Percentiles rank a stretch among this genome's conserved stretches.
Evolutionary conservation across 1,140 invertebrate genomes (phyloP).

Genomic region (Caenorhabditis latens): DNA sequence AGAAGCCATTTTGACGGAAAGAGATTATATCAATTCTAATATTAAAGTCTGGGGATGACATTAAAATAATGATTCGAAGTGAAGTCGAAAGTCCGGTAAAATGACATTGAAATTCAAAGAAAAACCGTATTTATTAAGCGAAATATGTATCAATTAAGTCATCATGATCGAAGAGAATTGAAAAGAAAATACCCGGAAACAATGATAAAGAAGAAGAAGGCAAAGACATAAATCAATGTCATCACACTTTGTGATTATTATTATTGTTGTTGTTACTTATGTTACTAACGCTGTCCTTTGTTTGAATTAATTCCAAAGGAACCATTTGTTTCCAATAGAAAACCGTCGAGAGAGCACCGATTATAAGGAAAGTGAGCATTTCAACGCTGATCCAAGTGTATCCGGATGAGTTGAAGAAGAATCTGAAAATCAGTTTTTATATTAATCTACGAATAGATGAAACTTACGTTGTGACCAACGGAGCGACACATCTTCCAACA

Average conservation of each 20-base stretch:
- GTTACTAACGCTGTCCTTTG: background rate
- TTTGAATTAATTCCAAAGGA: slow-evolving; percentile 16
- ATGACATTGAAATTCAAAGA: background rate
- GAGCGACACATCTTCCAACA: slow-evolving; percentile 57
- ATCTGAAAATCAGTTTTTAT: slow-evolving; percentile 27
- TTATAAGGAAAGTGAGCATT: slow-evolving; percentile 13
- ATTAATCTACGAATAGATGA: background rate
- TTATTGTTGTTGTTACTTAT: slow-evolving; percentile 32
- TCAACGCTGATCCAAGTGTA: slow-evolving; percentile 53
- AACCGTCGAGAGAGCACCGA: slow-evolving; percentile 8
- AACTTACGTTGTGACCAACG: slow-evolving; percentile 59
- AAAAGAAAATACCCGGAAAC: slow-evolving; percentile 40
- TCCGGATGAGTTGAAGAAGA: slow-evolving; percentile 56
- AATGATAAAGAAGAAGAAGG: background rate
- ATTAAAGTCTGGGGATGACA: too few relatives aligned
- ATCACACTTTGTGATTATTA: slow-evolving; percentile 52
- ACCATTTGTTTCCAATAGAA: slow-evolving; percentile 21
- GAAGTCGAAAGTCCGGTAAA: background rate
- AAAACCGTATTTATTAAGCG: slow-evolving; percentile 27
- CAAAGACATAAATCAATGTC: background rate
- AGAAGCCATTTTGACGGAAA: background rate
- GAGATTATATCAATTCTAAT: too few relatives aligned
- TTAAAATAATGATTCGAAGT: too few relatives aligned
- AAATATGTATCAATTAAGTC: slow-evolving; percentile 7
- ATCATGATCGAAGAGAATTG: background rate